Evolutionary conservation across 1,140 invertebrate species (phyloP), one percentile per base, ranked within the genome.

Genomic region (Centruroides vittatus): DNA sequence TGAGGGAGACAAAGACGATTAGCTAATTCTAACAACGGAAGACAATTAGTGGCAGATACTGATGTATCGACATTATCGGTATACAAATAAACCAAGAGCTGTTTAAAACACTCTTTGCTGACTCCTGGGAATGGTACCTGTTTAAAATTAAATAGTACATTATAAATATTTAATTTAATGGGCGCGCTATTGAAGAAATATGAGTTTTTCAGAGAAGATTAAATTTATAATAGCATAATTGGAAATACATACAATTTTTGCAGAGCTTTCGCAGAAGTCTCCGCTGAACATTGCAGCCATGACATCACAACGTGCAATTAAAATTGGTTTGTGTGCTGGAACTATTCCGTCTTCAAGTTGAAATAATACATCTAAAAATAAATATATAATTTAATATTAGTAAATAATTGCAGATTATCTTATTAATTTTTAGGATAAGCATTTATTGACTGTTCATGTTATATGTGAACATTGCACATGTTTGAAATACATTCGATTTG

Each of bases 231-330:
- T 23, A 23, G 23, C 23, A 23, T 1, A 23, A 23, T 23, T 23
- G 23, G 8, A 8, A 50, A 62, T 53, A 69, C 67, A 79, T 75
- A 93, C 90, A 69, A 90, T 82, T 82, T 91, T 87, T 49, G 89
- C 90, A 68, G 84, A 88, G 70, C 89, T 87, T 74, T 96, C 93
- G 48, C 85, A 79, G 73, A 94, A 97, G 77, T 94, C 88, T 41
- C 88, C 89, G 66, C 86, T 85, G 70, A 95, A 92, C 93, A 97
- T 96, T 51, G 92, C 91, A 67, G 86, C 84, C 90, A 95, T 94
- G 70, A 93, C 87, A 73, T 95, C 92, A 73, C 90, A 94, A 23
- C 90, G 78, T 3, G 88, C 86, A 75, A 92, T 89, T 35, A 96
- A 75, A 68, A 94, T 80, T 3, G 89, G 84, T 64, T 88, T 82